Conservation (phyloP, 2,113 vertebrate species). For the Pituophis catenifer region DNA sequence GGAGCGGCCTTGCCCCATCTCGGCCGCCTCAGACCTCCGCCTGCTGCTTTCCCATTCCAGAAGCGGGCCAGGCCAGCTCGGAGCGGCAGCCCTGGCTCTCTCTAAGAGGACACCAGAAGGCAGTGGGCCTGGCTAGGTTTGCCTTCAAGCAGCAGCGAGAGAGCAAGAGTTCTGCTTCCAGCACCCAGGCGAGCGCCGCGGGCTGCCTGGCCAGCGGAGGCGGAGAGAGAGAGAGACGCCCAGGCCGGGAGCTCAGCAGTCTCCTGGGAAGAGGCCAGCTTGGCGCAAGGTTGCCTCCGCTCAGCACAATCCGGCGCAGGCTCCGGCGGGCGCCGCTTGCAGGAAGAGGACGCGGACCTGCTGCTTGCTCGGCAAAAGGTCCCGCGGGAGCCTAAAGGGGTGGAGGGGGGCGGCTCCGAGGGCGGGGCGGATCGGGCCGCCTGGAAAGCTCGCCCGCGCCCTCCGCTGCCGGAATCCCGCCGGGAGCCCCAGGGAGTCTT, state of each 20-base stretch:
- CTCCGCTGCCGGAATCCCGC: neutral
- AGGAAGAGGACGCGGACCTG: neutral
- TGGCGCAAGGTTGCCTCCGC: neutral
- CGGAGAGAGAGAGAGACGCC: conserved; percentile 70
- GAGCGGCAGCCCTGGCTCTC: neutral
- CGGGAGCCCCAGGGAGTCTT: neutral
- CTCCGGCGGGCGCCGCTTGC: conserved; percentile 20
- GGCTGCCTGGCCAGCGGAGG: conserved; percentile 70
- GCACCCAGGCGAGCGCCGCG: conserved; percentile 64
- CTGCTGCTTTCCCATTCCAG: no score
- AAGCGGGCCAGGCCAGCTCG: neutral
- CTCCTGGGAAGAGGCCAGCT: conserved; percentile 48
- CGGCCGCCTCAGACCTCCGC: neutral
- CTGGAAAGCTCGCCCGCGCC: neutral
- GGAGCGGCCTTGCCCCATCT: no score
- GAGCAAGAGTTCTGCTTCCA: conserved; percentile 70
- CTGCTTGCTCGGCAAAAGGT: neutral
- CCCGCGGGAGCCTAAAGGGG: neutral
- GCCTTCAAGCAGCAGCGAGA: neutral
- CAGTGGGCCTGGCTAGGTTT: neutral
- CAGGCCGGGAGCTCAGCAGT: conserved; percentile 57
- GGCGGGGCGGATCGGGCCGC: neutral
- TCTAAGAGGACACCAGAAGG: no score
- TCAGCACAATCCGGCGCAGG: conserved; percentile 7
- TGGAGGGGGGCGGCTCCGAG: neutral